Conservation (phyloP, 2,797 vertebrate species). For the Trachurus trachurus region DNA sequence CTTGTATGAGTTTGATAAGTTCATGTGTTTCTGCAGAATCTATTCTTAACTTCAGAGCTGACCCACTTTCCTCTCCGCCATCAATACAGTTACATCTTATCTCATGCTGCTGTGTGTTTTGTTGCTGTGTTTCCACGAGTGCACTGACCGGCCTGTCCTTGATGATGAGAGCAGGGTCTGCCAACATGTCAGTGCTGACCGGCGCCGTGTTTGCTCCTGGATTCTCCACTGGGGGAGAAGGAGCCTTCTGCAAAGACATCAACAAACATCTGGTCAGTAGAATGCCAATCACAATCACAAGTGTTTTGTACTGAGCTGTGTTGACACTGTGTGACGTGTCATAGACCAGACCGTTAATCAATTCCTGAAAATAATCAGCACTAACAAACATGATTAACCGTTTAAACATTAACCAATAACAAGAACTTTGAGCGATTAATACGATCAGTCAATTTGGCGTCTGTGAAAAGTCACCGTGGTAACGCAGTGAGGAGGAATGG, state of each 20-base stretch:
- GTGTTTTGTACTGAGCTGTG: background rate
- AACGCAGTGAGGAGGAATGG: too few relatives aligned
- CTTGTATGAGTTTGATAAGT: background rate
- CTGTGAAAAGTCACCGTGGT: too few relatives aligned
- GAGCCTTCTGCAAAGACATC: slow-evolving; percentile 72
- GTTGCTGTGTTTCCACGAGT: background rate
- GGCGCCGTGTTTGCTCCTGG: slow-evolving; percentile 60
- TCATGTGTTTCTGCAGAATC: background rate
- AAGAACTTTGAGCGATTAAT: too few relatives aligned
- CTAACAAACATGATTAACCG: too few relatives aligned
- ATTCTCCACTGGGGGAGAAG: slow-evolving; percentile 70
- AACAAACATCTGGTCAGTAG: slow-evolving; percentile 15
- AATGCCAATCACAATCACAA: background rate
- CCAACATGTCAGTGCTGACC: slow-evolving; percentile 74
- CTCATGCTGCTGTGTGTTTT: slow-evolving; percentile 1
- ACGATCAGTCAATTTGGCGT: too few relatives aligned
- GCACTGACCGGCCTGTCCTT: slow-evolving; percentile 80
- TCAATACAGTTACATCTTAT: slow-evolving; percentile 4
- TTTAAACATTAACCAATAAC: too few relatives aligned
- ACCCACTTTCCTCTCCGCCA: background rate
- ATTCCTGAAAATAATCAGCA: too few relatives aligned
- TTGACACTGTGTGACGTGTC: too few relatives aligned
- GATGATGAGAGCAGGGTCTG: slow-evolving; percentile 83
- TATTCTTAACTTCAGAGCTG: slow-evolving; percentile 1
- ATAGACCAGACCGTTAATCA: too few relatives aligned